Conservation (phyloP, 2,888 invertebrate genomes). For the Callinectes sapidus region DNA sequence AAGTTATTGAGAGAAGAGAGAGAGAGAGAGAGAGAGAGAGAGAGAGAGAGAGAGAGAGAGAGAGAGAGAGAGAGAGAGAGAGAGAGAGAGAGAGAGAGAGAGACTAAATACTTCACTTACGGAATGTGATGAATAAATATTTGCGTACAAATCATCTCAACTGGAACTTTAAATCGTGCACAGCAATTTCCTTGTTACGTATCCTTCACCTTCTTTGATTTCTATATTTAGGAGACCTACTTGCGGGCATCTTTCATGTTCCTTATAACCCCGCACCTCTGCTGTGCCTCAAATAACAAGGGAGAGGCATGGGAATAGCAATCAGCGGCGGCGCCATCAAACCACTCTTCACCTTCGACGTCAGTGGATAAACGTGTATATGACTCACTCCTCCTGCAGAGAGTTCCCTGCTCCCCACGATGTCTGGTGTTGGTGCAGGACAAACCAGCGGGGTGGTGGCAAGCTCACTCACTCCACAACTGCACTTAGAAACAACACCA, state of each 20-base stretch:
- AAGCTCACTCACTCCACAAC: background rate
- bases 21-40: constrained; percentile 1
- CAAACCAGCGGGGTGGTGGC: no score
- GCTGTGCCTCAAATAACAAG: background rate
- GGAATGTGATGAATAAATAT: background rate
- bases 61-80: constrained; percentile 1
- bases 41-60: constrained; percentile 1
- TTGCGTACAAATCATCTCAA: background rate
- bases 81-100: background rate
- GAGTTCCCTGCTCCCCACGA: no score
- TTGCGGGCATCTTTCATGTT: background rate
- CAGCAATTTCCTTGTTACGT: background rate
- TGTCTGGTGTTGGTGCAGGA: no score
- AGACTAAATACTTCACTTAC: background rate
- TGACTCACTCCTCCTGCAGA: no score
- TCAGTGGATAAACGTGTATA: no score
- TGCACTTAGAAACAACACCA: background rate
- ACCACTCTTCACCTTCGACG: background rate
- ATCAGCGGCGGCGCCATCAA: background rate
- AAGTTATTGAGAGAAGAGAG: background rate
- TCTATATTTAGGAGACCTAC: background rate
- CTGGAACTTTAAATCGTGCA: background rate
- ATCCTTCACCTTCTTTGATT: background rate
- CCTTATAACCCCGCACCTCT: no score
- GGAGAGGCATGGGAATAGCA: background rate